These are phyloP conservation scores for Eucidaris tribuloides DNA, from an alignment of 35 echinoderm and acorn worm genomes.

Conservation along the genomic window DNA sequence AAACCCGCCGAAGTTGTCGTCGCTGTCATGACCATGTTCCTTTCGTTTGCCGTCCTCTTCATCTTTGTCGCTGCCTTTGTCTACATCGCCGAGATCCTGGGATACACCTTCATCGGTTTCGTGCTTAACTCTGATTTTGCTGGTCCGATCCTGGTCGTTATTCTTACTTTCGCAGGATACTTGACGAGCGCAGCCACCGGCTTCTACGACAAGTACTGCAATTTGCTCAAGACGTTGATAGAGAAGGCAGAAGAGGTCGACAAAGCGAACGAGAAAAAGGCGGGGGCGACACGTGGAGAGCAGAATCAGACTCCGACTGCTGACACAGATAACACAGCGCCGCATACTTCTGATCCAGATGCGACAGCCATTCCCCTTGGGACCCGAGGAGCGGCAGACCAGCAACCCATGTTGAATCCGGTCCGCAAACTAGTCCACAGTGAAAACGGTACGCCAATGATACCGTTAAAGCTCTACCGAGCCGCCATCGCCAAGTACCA, in stretches of 20 bases:
- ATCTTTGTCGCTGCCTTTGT: slow-evolving; percentile 80
- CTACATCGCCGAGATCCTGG: slow-evolving; percentile 71
- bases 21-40: slow-evolving; percentile 22
- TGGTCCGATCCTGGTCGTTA: slow-evolving; percentile 46
- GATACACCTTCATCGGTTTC: slow-evolving; percentile 81
- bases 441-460: slow-evolving; percentile 46
- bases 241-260: slow-evolving; percentile 57
- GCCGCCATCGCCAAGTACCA: slow-evolving; percentile 60
- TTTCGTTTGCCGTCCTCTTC: slow-evolving; percentile 56
- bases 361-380: not conserved
- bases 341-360: too few relatives aligned
- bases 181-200: slow-evolving; percentile 49
- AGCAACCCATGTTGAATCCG: not conserved
- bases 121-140: slow-evolving; percentile 62
- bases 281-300: not conserved
- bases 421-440: not conserved
- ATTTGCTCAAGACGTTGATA: slow-evolving; percentile 30
- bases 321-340: too few relatives aligned
- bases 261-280: not conserved
- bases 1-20: slow-evolving; percentile 32
- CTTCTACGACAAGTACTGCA: slow-evolving; percentile 78
- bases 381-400: not conserved
- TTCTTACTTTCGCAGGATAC: slow-evolving; percentile 50
- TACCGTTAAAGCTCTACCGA: slow-evolving; percentile 46
- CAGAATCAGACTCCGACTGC: too few relatives aligned